A percentile compares a stretch with the other conserved stretches of the same genome.
Conservation (phyloP, 2,888 invertebrate genomes). For the Sarcophaga caerulescens region DNA sequence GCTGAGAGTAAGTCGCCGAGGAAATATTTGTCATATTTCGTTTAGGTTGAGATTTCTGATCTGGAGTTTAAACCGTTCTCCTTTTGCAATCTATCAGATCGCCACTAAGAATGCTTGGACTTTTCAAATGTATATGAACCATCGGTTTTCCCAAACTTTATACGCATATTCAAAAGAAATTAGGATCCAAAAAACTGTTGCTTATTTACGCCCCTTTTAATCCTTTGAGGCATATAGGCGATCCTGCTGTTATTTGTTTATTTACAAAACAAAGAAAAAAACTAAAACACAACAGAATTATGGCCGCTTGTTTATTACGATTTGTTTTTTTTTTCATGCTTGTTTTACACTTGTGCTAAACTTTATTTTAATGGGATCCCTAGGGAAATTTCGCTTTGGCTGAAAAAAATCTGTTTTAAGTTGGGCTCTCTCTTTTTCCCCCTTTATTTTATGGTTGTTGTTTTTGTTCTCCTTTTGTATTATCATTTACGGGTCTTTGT, state of each 20-base stretch:
- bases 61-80: too few relatives aligned
- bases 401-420: slow-evolving; percentile 45
- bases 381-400: slow-evolving; percentile 56
- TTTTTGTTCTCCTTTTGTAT: slow-evolving; percentile 18
- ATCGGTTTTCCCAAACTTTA: too few relatives aligned
- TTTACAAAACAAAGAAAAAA: slow-evolving; percentile 18
- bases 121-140: too few relatives aligned
- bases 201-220: neutral
- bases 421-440: slow-evolving; percentile 1
- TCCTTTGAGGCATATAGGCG: neutral
- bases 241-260: slow-evolving; percentile 58
- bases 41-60: too few relatives aligned
- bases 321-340: slow-evolving; percentile 3
- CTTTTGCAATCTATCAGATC: too few relatives aligned
- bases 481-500: neutral
- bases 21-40: too few relatives aligned
- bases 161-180: too few relatives aligned
- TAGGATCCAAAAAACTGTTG: too few relatives aligned
- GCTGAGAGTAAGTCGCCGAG: too few relatives aligned
- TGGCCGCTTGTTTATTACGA: slow-evolving; percentile 27
- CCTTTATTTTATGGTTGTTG: slow-evolving; percentile 8
- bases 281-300: slow-evolving; percentile 32
- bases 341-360: slow-evolving; percentile 65
- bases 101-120: too few relatives aligned
- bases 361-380: slow-evolving; percentile 68